Evolutionary conservation across 2,888 invertebrate species (phyloP).

Genomic region (Ophion obscuratus): DNA sequence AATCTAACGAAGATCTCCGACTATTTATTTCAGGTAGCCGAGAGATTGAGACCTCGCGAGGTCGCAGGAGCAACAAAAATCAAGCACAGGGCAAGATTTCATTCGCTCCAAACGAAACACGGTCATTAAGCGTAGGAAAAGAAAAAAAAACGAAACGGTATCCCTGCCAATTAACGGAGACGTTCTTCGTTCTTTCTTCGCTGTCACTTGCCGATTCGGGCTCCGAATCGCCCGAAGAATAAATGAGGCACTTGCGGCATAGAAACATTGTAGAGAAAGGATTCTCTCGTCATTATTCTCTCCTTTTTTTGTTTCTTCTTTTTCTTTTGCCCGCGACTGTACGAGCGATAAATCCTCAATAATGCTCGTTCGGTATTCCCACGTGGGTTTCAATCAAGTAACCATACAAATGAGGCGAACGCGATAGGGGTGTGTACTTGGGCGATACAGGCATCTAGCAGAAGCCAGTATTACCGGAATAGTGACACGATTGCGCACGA

Average conservation of each 20-base stretch:
- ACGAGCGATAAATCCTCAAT: slow-evolving; percentile 13
- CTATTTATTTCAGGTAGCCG: neutral
- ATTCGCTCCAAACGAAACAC: neutral
- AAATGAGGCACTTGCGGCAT: neutral
- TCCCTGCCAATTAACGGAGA: neutral
- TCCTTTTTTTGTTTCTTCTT: neutral
- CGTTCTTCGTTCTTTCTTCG: neutral
- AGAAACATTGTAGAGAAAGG: neutral
- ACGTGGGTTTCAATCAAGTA: slow-evolving; percentile 56
- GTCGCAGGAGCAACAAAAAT: neutral
- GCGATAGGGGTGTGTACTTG: neutral
- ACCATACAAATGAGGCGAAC: slow-evolving; percentile 17
- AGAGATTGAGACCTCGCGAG: neutral
- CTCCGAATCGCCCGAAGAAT: neutral
- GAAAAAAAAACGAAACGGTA: neutral
- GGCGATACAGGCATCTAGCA: neutral
- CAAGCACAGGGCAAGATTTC: neutral
- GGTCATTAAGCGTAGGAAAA: neutral
- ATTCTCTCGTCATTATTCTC: neutral
- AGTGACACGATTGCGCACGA: slow-evolving; percentile 29
- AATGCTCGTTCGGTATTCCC: slow-evolving; percentile 57
- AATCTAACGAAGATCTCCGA: neutral
- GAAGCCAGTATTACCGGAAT: slow-evolving; percentile 28
- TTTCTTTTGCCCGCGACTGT: neutral
- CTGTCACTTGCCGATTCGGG: neutral